These are phyloP conservation scores for Dynastes grantii DNA, from an alignment of 2,888 invertebrate species.

Conservation along the genomic window DNA sequence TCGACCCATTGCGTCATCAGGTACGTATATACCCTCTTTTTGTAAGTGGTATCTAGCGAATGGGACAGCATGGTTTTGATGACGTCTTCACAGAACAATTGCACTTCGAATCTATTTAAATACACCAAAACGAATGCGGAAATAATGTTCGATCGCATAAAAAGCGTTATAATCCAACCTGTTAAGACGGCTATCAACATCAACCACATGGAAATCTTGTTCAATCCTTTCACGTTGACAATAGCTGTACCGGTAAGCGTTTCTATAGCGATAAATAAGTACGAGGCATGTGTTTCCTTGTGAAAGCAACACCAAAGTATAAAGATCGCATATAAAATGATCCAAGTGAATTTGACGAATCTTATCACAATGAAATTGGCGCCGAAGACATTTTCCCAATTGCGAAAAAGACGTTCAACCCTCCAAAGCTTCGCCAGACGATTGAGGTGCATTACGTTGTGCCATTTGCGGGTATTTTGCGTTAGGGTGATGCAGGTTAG, in stretches of 20 bases:
- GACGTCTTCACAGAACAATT: conserved; percentile 36
- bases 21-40: conserved; percentile 43
- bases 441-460: conserved; percentile 36
- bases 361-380: conserved; percentile 42
- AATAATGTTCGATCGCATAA: conserved; percentile 45
- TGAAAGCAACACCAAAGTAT: conserved; percentile 39
- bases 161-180: conserved; percentile 20
- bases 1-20: conserved; percentile 53
- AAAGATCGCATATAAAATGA: conserved; percentile 35
- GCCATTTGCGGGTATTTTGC: not conserved
- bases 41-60: not conserved
- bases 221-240: not conserved
- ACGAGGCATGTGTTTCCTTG: not conserved
- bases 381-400: conserved; percentile 46
- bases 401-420: conserved; percentile 32
- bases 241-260: conserved; percentile 28
- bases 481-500: conserved; percentile 25
- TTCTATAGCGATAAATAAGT: conserved; percentile 39
- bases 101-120: conserved; percentile 29
- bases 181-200: not conserved
- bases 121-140: conserved; percentile 32
- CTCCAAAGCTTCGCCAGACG: conserved; percentile 47
- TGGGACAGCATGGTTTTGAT: conserved; percentile 27
- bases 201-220: not conserved
- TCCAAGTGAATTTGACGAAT: conserved; percentile 42